Conservation (phyloP, 2,888 invertebrate genomes). For the Tuberolachnus salignus region DNA sequence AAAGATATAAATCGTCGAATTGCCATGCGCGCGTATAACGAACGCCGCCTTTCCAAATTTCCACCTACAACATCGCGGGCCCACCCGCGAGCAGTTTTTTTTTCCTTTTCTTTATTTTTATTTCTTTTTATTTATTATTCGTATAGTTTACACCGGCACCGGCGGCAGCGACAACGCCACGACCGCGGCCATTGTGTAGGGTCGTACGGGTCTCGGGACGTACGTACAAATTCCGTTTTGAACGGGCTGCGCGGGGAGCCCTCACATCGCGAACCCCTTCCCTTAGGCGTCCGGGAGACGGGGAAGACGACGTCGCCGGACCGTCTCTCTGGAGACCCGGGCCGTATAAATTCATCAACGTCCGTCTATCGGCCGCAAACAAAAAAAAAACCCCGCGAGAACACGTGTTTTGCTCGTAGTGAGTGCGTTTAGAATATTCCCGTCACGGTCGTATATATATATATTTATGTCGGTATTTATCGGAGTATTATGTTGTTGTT, state of each 20-base stretch:
- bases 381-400: constrained; percentile 6
- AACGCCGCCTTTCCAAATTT: no score
- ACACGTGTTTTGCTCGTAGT: neutral
- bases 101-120: no score
- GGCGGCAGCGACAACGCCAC: no score
- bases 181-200: constrained; percentile 16
- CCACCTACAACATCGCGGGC: no score
- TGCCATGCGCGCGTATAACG: no score
- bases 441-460: neutral
- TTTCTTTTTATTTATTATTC: no score
- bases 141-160: no score
- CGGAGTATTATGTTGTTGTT: constrained; percentile 5
- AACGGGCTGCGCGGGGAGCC: constrained; percentile 3
- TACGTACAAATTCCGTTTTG: constrained; percentile 35
- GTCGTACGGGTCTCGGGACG: neutral
- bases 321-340: no score
- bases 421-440: neutral
- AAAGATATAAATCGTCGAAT: no score
- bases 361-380: constrained; percentile 6
- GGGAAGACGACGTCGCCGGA: constrained; percentile 8
- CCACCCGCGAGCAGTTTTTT: no score
- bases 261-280: constrained; percentile 41
- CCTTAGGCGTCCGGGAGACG: no score
- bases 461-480: neutral
- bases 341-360: constrained; percentile 44